Conservation (phyloP, 2,888 invertebrate genomes). For the Leptarthrus brevirostris region DNA sequence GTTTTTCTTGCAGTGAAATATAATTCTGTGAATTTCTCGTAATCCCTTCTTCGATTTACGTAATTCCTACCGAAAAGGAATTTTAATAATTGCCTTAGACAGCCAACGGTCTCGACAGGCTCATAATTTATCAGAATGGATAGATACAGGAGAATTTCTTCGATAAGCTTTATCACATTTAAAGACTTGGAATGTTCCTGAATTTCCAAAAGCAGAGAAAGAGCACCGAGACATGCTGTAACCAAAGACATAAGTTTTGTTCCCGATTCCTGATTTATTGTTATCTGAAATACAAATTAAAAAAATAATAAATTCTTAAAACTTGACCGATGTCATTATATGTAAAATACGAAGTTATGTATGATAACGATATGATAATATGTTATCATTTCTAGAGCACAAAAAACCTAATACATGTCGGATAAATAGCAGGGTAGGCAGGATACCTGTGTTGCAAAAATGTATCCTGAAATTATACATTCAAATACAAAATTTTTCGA, state of each 20-base stretch:
- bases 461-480: no score
- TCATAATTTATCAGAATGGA: slow-evolving; percentile 76
- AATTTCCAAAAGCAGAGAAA: slow-evolving; percentile 63
- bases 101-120: slow-evolving; percentile 75
- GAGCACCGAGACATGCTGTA: slow-evolving; percentile 63
- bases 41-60: slow-evolving; percentile 61
- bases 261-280: slow-evolving; percentile 80
- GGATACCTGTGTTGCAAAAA: no score
- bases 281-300: slow-evolving; percentile 71
- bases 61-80: slow-evolving; percentile 80
- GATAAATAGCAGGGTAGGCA: no score
- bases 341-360: no score
- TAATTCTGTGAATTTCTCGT: slow-evolving; percentile 59
- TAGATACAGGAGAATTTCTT: slow-evolving; percentile 81
- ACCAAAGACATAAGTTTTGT: slow-evolving; percentile 73
- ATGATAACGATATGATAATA: no score
- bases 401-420: no score
- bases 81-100: slow-evolving; percentile 80
- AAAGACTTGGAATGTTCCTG: slow-evolving; percentile 56
- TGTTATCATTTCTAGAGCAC: no score
- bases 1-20: slow-evolving; percentile 59
- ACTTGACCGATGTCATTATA: not conserved
- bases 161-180: slow-evolving; percentile 66
- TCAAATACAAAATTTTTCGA: no score
- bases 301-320: not conserved